Percentiles rank a stretch among this genome's conserved stretches.
Conservation (phyloP, 2,888 invertebrate genomes). For the Tetragonisca angustula region DNA sequence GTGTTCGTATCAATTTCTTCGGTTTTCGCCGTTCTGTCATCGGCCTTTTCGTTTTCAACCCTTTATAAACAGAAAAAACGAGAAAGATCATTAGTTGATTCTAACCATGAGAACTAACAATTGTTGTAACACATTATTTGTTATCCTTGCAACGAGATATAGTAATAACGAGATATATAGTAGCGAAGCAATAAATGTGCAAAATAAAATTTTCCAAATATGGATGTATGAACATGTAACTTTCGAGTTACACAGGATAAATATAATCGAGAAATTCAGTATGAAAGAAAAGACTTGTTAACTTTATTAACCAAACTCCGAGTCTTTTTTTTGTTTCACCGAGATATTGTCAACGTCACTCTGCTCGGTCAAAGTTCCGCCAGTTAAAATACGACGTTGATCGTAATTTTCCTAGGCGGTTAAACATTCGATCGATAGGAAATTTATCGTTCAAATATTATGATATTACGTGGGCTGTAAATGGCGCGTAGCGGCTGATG, state of each 20-base stretch:
- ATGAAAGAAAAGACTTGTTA: neutral
- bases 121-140: too few relatives aligned
- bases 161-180: too few relatives aligned
- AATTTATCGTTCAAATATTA: conserved; percentile 26
- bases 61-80: too few relatives aligned
- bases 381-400: neutral
- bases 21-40: too few relatives aligned
- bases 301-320: neutral
- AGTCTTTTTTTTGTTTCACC: neutral
- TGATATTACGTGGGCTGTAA: conserved; percentile 10
- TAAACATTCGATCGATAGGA: conserved; percentile 18
- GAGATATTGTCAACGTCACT: neutral
- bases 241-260: too few relatives aligned
- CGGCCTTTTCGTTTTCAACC: neutral
- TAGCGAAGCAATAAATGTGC: too few relatives aligned
- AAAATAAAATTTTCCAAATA: too few relatives aligned
- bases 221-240: too few relatives aligned
- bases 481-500: conserved; percentile 1
- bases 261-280: neutral
- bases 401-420: conserved; percentile 19
- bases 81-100: too few relatives aligned
- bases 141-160: too few relatives aligned
- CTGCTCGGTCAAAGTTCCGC: neutral
- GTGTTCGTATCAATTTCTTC: neutral
- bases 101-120: too few relatives aligned